phyloP scores from a whole-genome alignment of 2,888 invertebrate species.

The Caradrina clavipalpis region DNA sequence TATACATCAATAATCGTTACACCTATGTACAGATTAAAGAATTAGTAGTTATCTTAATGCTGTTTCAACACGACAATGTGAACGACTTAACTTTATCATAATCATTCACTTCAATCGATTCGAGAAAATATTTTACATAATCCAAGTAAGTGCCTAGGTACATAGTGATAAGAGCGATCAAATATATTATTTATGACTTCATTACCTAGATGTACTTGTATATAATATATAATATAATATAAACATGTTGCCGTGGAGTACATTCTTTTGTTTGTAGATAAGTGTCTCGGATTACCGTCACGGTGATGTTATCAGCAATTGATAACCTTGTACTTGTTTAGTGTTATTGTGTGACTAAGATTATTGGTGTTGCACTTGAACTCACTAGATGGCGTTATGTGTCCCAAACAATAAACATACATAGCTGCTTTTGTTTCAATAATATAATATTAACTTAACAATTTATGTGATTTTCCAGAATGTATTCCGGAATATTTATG shows the following conservation, averaged over 20 bases:
- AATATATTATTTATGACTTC: slow-evolving; percentile 2
- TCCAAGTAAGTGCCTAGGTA: slow-evolving; percentile 2
- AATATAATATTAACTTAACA: no score
- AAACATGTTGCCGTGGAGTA: background rate
- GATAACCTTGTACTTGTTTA: slow-evolving; percentile 12
- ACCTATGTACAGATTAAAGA: slow-evolving; percentile 20
- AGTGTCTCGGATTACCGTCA: background rate
- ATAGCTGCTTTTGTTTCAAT: background rate
- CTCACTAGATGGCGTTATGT: slow-evolving; percentile 39
- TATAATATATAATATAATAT: no score
- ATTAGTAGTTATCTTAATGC: slow-evolving; percentile 25
- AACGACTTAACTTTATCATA: slow-evolving; percentile 15
- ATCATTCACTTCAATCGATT: background rate
- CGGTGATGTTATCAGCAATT: slow-evolving; percentile 11
- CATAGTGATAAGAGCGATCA: slow-evolving; percentile 5
- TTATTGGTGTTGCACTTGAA: background rate
- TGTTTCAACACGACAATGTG: slow-evolving; percentile 21
- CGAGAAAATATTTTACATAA: slow-evolving; percentile 14
- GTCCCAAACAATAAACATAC: background rate
- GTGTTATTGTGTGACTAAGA: slow-evolving; percentile 8
- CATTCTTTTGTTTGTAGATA: slow-evolving; percentile 26
- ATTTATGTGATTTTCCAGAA: background rate
- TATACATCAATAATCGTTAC: background rate
- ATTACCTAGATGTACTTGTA: slow-evolving; percentile 10
- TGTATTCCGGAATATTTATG: background rate